These are phyloP conservation scores for Pristionchus mayeri DNA, from an alignment of 2,888 invertebrate genomes.

Conservation along the genomic window DNA sequence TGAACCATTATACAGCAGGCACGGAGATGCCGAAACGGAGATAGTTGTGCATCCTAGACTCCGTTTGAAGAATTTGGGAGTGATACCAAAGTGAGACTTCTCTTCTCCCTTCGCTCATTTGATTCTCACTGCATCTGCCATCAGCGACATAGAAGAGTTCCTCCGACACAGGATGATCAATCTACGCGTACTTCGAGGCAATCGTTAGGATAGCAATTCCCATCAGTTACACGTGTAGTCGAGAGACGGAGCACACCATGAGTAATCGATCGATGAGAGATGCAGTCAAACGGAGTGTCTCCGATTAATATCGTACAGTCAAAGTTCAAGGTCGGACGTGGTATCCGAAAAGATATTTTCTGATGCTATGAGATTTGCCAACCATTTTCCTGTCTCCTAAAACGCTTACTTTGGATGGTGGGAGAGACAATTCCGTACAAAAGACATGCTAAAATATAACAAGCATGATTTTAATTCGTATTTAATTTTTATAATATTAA, in stretches of 20 bases:
- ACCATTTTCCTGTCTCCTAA: too few species aligned
- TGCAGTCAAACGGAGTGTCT: conserved; percentile 92
- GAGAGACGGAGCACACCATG: conserved; percentile 93
- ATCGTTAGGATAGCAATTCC: conserved; percentile 94
- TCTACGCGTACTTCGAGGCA: conserved; percentile 95
- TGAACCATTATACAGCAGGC: conserved; percentile 89
- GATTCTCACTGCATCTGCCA: conserved; percentile 90
- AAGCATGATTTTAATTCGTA: too few species aligned
- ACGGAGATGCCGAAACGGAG: conserved; percentile 90
- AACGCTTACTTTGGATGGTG: too few species aligned
- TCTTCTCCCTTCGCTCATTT: conserved; percentile 68
- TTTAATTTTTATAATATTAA: too few species aligned
- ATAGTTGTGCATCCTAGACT: conserved; percentile 90
- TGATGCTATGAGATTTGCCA: too few species aligned
- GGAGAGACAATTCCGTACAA: too few species aligned
- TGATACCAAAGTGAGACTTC: conserved; percentile 75
- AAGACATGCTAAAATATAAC: too few species aligned
- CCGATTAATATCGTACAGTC: too few species aligned
- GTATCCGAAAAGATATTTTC: too few species aligned
- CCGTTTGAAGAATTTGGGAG: conserved; percentile 87
- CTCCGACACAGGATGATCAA: conserved; percentile 93
- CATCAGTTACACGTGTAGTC: conserved; percentile 92
- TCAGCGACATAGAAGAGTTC: conserved; percentile 99
- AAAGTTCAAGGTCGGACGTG: too few species aligned
- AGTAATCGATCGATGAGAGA: conserved; percentile 95